A percentile compares a stretch with the other conserved stretches of the same genome.
phyloP scores from a whole-genome alignment of 2,797 vertebrate genomes.

The Parotocinclus haroldoi region DNA sequence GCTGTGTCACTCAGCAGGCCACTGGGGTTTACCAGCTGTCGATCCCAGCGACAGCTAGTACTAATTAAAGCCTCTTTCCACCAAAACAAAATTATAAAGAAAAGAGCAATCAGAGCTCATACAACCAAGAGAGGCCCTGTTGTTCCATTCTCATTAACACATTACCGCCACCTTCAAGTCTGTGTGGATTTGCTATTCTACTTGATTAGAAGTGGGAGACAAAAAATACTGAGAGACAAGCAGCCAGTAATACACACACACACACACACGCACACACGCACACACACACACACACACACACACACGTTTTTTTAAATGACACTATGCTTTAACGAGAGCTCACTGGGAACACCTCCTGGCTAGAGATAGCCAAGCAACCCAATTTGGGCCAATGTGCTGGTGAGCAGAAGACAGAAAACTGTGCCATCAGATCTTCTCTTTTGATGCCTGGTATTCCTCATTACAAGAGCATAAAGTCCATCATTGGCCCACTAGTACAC shows the following conservation, averaged over 20 bases:
- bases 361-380: slow-evolving; percentile 53
- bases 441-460: slow-evolving; percentile 56
- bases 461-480: slow-evolving; percentile 53
- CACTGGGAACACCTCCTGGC: slow-evolving; percentile 54
- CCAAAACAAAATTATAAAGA: slow-evolving; percentile 30
- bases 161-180: slow-evolving; percentile 3
- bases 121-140: slow-evolving; percentile 44
- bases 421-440: slow-evolving; percentile 53
- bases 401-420: slow-evolving; percentile 45
- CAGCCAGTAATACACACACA: slow-evolving; percentile 45
- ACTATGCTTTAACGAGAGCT: slow-evolving; percentile 58
- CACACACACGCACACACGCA: slow-evolving; percentile 44
- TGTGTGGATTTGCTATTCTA: slow-evolving; percentile 3
- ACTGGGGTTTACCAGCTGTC: slow-evolving; percentile 35
- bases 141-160: slow-evolving; percentile 59
- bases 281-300: slow-evolving; percentile 37
- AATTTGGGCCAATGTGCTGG: slow-evolving; percentile 50
- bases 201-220: slow-evolving; percentile 39
- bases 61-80: slow-evolving; percentile 50
- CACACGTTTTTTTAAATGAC: slow-evolving; percentile 50
- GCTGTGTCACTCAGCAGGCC: slow-evolving; percentile 21
- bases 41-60: slow-evolving; percentile 45
- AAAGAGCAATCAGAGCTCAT: slow-evolving; percentile 25
- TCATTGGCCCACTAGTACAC: slow-evolving; percentile 21
- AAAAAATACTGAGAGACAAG: slow-evolving; percentile 29